Conservation (phyloP, 2,113 vertebrate genomes). For the Planiliza haematocheilus region DNA sequence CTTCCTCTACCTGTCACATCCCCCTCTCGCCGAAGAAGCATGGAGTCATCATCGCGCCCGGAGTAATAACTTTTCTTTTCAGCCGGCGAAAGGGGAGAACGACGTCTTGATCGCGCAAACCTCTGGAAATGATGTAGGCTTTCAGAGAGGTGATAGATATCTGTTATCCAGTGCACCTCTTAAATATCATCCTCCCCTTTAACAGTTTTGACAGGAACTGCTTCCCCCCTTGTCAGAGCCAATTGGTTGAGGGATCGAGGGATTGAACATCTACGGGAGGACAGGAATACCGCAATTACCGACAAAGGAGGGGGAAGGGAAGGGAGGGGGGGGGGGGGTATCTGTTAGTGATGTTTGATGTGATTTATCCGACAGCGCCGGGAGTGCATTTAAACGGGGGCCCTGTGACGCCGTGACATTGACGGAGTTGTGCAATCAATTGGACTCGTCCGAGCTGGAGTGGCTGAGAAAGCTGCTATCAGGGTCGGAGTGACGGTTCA, state of each 20-base stretch:
- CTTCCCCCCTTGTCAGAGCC: slow-evolving; percentile 87
- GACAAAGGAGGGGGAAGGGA: slow-evolving; percentile 82
- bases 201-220: slow-evolving; percentile 84
- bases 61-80: slow-evolving; percentile 70
- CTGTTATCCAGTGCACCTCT: slow-evolving; percentile 67
- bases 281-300: slow-evolving; percentile 91
- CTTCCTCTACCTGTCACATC: slow-evolving; percentile 71
- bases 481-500: slow-evolving; percentile 77
- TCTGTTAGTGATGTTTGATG: slow-evolving; percentile 90
- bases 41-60: slow-evolving; percentile 40
- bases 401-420: slow-evolving; percentile 89
- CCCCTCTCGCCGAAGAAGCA: slow-evolving; percentile 53
- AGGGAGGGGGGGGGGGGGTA: slow-evolving; percentile 60
- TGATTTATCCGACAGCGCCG: slow-evolving; percentile 89
- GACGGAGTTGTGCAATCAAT: slow-evolving; percentile 95
- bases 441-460: slow-evolving; percentile 85
- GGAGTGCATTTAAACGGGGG: slow-evolving; percentile 85
- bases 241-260: slow-evolving; percentile 82
- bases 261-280: slow-evolving; percentile 86
- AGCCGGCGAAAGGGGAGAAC: slow-evolving; percentile 16
- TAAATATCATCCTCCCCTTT: slow-evolving; percentile 78
- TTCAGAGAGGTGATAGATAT: slow-evolving; percentile 70
- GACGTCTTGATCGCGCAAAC: slow-evolving; percentile 72
- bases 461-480: slow-evolving; percentile 81
- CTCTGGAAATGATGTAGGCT: slow-evolving; percentile 48